Evolutionary conservation across 1,140 invertebrate species (phyloP).

Genomic region (Euwallacea fornicatus): DNA sequence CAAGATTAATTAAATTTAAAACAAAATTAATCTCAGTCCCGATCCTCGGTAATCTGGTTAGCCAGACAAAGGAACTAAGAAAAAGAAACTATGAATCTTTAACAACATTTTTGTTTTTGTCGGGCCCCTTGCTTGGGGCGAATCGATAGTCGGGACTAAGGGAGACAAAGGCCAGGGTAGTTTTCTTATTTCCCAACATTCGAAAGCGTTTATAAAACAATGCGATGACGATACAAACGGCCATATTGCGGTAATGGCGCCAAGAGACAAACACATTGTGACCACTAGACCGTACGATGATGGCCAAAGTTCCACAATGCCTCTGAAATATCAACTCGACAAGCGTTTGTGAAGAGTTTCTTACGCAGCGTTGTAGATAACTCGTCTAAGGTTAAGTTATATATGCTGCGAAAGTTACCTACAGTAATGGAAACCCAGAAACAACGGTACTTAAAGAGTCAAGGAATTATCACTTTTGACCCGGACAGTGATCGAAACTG

Average conservation of each 20-base stretch:
- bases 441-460: too few relatives aligned
- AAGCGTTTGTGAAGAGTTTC: constrained; percentile 8
- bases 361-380: too few relatives aligned
- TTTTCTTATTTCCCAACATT: constrained; percentile 29
- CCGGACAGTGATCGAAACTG: too few relatives aligned
- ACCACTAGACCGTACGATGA: constrained; percentile 32
- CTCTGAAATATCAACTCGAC: constrained; percentile 28
- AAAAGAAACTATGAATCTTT: constrained; percentile 36
- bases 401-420: too few relatives aligned
- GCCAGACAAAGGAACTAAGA: constrained; percentile 32
- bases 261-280: constrained; percentile 36
- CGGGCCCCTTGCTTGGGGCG: neutral
- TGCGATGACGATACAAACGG: constrained; percentile 23
- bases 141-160: constrained; percentile 16
- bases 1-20: constrained; percentile 38
- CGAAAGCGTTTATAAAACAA: constrained; percentile 36
- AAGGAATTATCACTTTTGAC: too few relatives aligned
- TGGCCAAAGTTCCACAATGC: constrained; percentile 26
- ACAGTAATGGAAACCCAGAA: too few relatives aligned
- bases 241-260: constrained; percentile 34
- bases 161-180: neutral
- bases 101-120: constrained; percentile 26
- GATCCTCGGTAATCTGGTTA: constrained; percentile 22
- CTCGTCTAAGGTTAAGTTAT: too few relatives aligned
- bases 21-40: constrained; percentile 33